Evolutionary conservation across 2,797 vertebrate species (phyloP), one percentile per base, ranked within the genome.

Genomic region (Rhynchonycteris naso): DNA sequence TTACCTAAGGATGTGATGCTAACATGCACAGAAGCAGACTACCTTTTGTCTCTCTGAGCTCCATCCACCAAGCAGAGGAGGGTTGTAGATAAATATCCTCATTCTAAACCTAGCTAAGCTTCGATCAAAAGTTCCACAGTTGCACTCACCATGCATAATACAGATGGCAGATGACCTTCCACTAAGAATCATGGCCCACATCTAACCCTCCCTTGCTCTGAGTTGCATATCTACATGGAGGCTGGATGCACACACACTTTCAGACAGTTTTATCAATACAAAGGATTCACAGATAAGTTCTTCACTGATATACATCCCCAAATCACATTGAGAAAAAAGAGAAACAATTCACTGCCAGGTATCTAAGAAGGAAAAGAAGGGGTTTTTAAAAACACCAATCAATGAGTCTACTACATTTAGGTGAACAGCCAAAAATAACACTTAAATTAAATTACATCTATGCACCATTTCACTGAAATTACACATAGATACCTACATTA

Each of bases 401-500:
- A 90, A 97, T 95, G 93, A 96, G 96, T 97, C 98, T 99, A 98
- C 90, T 96, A 96, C 97, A 98, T 98, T 98, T 98, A 98, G 98
- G 97, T 97, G 98, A 98, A 99, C 94, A 98, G 96, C 97, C 98
- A 98, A 97, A 97, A 97, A 89, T 80, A 95, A 91, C 97, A 95
- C 97, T 97, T 97, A 98, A 97, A 97, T 98, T 98, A 98, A 98
- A 97, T 98, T 97, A 98, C 98, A 97, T 97, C 97, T 98, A 99
- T 97, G 98, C 97, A 98, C 96, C 98, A 98, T 98, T 99, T 98
- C 98, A 99, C 98, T 96, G 97, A 98, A 98, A 99, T 98, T 98
- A 98, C 98, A 85, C 95, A 97, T 98, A 97, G 98, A 99, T 98
- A 99, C 98, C 99, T 99, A 99, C 98, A 98, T 99, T 98, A 99